A percentile compares a stretch with the other conserved stretches of the same genome.
Conservation (phyloP, 2,888 invertebrate species). For the Mamestra brassicae region DNA sequence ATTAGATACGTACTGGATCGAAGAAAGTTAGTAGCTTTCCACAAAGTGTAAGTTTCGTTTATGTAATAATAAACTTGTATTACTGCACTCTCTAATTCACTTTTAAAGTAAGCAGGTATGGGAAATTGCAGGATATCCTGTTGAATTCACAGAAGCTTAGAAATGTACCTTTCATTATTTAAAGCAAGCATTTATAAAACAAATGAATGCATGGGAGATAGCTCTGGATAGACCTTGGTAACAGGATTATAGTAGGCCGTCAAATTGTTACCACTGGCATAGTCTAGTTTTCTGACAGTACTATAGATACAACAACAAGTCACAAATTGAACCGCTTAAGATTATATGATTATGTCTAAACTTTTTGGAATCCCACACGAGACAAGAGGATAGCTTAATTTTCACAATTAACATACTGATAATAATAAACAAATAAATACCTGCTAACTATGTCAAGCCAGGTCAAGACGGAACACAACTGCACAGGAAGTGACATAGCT, state of each 20-base stretch:
- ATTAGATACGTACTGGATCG: not conserved
- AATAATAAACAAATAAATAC: constrained; percentile 42
- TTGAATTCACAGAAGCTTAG: not conserved
- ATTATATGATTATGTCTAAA: not conserved
- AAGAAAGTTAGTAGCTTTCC: constrained; percentile 17
- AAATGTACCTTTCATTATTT: not conserved
- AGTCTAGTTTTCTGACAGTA: not conserved
- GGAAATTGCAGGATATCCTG: constrained; percentile 32
- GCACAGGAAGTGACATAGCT: constrained; percentile 53
- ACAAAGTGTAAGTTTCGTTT: constrained; percentile 3
- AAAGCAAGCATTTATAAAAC: not conserved
- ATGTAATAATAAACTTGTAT: constrained; percentile 19
- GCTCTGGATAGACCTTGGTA: too few relatives aligned
- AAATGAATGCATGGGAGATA: too few relatives aligned
- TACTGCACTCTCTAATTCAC: constrained; percentile 32
- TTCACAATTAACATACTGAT: not conserved
- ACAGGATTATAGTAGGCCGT: too few relatives aligned
- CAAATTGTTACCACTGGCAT: not conserved
- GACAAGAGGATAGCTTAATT: not conserved
- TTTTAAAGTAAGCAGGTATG: constrained; percentile 26
- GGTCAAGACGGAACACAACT: constrained; percentile 61
- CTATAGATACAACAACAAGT: not conserved
- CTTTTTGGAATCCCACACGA: not conserved
- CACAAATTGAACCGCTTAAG: not conserved
- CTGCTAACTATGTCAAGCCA: constrained; percentile 47